A percentile compares a stretch with the other conserved stretches of the same genome.
Conservation (phyloP, 2,888 invertebrate species). For the Lampropteryx suffumata region DNA sequence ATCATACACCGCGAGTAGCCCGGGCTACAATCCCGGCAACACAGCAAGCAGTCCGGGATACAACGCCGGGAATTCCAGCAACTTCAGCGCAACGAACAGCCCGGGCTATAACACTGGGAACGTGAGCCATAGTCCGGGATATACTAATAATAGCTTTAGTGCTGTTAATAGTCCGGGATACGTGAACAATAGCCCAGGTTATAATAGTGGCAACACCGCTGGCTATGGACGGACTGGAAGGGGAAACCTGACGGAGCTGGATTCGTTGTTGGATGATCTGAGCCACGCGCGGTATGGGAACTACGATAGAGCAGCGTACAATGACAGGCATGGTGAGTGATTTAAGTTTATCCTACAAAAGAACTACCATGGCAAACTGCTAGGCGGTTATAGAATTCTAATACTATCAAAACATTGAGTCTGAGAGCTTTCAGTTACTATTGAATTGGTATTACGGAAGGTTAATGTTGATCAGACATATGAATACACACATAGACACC, state of each 20-base stretch:
- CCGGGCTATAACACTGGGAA: slow-evolving; percentile 19
- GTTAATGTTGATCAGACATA: too few species aligned
- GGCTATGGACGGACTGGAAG: slow-evolving; percentile 68
- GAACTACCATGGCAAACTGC: too few species aligned
- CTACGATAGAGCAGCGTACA: slow-evolving; percentile 62
- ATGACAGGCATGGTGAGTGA: slow-evolving; percentile 64
- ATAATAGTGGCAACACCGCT: slow-evolving; percentile 29
- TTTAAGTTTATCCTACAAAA: background rate
- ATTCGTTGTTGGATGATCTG: slow-evolving; percentile 94
- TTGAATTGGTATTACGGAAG: too few species aligned
- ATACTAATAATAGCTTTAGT: background rate
- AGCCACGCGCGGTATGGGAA: slow-evolving; percentile 87
- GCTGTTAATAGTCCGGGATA: too few species aligned
- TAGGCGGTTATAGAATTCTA: too few species aligned
- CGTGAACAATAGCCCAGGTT: background rate
- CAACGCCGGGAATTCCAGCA: slow-evolving; percentile 11
- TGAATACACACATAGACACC: too few species aligned
- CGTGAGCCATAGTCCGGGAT: slow-evolving; percentile 8
- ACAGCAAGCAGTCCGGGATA: slow-evolving; percentile 26
- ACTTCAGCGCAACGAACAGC: slow-evolving; percentile 28
- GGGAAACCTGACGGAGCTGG: slow-evolving; percentile 94
- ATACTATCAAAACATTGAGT: too few species aligned
- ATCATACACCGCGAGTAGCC: slow-evolving; percentile 21
- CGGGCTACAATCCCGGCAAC: slow-evolving; percentile 15
- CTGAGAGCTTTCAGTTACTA: too few species aligned